Evolutionary conservation across 2,888 invertebrate genomes (phyloP), one percentile per base, ranked within the genome.

Genomic region (Noctua comes): DNA sequence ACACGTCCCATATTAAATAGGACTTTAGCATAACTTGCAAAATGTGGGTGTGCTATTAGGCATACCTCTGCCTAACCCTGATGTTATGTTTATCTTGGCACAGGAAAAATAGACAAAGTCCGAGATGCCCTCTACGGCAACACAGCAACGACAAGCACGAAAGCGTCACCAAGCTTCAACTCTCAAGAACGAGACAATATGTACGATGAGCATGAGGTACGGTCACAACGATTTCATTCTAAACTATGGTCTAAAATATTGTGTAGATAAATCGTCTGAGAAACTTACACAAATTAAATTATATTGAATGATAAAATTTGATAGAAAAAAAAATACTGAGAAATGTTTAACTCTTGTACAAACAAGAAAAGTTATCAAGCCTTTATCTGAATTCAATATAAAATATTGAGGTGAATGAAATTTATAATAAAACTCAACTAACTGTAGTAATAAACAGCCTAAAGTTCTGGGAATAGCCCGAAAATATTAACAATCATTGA

Each of bases 141-240:
- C 77, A 91, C 92, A 0, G 94, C 93, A 0, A 95, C 95, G 0
- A 94, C 96, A 0, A 95, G 93, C 65, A 95, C 95, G 0, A 95
- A 93, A 85, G 91, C 95, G 0, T 90, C 96, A 0, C 95, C 96
- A 0, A 95, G 93, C 86, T 96, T 90, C 90, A 96, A 97, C 83
- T 96, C 96, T 0, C 96, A 96, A 86, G 96, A 96, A 5, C 88
- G 96, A 68, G 96, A 96, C 59, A 94, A 96, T 51, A 93, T 96
- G 46, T 97, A 96, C 84, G 96, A 96, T 10, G 97, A 96, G 74
- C 95, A 96, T 73, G 96, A 96, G 96, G 97, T 97, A 92, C 89
- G 87, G 13, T 16, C 65, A 64, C 4, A 54, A 40, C 16, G 24
- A 36, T 36, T 57, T 5, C 18, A 46, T 46, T 36, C 0, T 48